These are phyloP conservation scores for Cetonia aurata DNA, from an alignment of 2,888 invertebrate genomes.

Conservation along the genomic window DNA sequence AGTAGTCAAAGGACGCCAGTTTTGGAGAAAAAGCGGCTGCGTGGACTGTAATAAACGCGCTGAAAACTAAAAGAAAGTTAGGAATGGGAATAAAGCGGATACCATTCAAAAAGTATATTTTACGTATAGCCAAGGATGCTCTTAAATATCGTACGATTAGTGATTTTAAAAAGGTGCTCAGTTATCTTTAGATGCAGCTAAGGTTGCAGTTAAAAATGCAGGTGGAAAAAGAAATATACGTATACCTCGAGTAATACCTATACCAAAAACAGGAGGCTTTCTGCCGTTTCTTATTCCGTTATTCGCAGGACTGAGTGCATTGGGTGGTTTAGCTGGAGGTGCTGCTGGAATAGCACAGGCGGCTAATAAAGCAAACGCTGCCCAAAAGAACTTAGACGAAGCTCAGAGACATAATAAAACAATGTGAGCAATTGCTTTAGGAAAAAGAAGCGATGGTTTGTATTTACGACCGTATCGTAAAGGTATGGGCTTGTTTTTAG, in stretches of 20 bases:
- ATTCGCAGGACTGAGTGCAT: not conserved
- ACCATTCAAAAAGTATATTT: not conserved
- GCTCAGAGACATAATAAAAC: conserved; percentile 1
- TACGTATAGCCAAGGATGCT: not conserved
- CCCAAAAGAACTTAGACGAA: too few relatives aligned
- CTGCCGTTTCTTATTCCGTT: too few relatives aligned
- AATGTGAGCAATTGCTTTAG: not conserved
- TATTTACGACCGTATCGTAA: not conserved
- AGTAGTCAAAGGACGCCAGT: too few relatives aligned
- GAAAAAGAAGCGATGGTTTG: not conserved
- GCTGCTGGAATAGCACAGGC: too few relatives aligned
- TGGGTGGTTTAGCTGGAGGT: not conserved
- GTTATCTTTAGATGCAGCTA: too few relatives aligned
- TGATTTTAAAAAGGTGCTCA: not conserved
- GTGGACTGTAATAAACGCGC: too few relatives aligned
- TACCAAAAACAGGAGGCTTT: too few relatives aligned
- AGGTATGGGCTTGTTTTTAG: too few relatives aligned
- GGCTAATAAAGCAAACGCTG: too few relatives aligned
- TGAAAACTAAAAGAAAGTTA: conserved; percentile 2
- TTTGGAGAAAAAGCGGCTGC: too few relatives aligned
- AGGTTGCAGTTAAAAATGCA: not conserved
- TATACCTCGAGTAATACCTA: too few relatives aligned
- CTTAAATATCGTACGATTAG: not conserved
- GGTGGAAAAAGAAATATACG: too few relatives aligned
- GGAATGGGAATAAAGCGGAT: not conserved